Evolutionary conservation across 2,888 invertebrate species (phyloP), one percentile per base, ranked within the genome.

Genomic region (Dendrolimus houi): DNA sequence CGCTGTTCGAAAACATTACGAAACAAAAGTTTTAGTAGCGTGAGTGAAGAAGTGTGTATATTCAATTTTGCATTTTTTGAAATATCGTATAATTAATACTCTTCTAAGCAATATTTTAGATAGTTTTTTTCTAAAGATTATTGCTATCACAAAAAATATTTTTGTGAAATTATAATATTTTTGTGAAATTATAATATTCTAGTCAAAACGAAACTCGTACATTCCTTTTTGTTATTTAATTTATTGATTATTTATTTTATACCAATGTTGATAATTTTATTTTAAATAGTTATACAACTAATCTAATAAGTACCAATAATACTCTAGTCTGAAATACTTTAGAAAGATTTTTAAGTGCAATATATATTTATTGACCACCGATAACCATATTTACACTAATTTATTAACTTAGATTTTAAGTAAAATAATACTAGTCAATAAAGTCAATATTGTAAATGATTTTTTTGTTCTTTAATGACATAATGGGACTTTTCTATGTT

Each of bases 361-460:
- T 85, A 84, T 29, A 29, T 83, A 81, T 81, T 83, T 82, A 83
- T 78, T 74, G 68, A 73, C 62, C 62, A 59, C 65, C 62, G 58
- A 70, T 73, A 72, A 77, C 79, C 81, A 80, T 74, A 78, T 64
- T 70, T 65, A 71, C 59, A 71, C 71, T 47, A 47, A 47, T 29
- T 29, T 29, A 29, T 29, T 47, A 47, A 47, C 12, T 47, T 47
- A 47, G 29, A 29, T 29, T 47, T 47, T 47, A 10, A 47, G 47
- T 10, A 47, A 10, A 47, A 2, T 47, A 47, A 47, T 47, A 47
- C 70, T 76, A 77, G 74, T 75, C 71, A 69, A 66, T 69, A 60
- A 74, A 17, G 17, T 17, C 17, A 29, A 29, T 29, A 29, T 29
- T 29, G 29, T 29, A 29, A 29, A 6, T 29, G 3, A 29, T 29